Evolutionary conservation across 2,888 invertebrate species (phyloP), one percentile per base, ranked within the genome.

Genomic region (Melinaea marsaeus): DNA sequence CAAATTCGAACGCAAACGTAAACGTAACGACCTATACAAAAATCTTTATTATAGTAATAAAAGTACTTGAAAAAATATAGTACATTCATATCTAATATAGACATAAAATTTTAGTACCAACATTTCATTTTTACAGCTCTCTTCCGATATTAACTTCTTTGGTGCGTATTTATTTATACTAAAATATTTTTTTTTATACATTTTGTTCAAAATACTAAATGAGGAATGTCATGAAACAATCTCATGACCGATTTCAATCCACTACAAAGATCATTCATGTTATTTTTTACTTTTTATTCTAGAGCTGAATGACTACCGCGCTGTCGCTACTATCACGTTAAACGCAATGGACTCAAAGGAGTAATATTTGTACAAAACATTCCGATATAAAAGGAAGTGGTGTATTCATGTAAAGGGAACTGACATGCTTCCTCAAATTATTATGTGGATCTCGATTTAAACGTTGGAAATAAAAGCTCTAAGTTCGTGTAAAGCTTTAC

Each of bases 311-410:
- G 69, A 71, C 62, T 69, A 64, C 70, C 65, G 64, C 58, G 64
- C 61, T 69, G 65, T 69, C 70, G 63, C 69, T 68, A 72, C 68
- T 69, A 63, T 68, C 70, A 64, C 71, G 70, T 74, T 73, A 73
- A 22, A 71, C 68, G 71, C 71, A 73, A 74, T 74, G 72, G 69
- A 72, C 73, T 71, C 70, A 72, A 71, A 72, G 72, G 69, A 72
- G 71, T 72, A 72, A 72, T 77, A 76, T 79, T 79, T 79, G 75
- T 74, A 71, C 72, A 75, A 71, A 72, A 74, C 78, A 78, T 79
- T 78, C 76, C 78, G 63, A 74, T 74, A 75, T 71, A 74, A 75
- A 73, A 72, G 70, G 69, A 70, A 71, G 69, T 70, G 72, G 72
- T 65, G 63, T 69, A 69, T 68, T 71, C 72, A 70, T 69, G 67